Base-by-base conservation (phyloP, 2,888 invertebrate genomes). In the Amphiduros pacificus region DNA sequence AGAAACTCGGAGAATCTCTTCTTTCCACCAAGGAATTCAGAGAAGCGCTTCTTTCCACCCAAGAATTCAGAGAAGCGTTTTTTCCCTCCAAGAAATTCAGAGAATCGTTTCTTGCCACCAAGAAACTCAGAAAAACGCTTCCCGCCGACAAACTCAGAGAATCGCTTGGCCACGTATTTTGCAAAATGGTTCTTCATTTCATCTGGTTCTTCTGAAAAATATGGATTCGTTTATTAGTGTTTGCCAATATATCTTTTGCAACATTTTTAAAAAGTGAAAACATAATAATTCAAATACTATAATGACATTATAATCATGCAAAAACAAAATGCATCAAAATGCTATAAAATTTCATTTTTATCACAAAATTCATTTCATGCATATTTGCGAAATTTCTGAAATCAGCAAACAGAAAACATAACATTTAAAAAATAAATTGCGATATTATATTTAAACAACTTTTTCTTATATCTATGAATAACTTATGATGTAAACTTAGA, bases 1-100 rank as follows among this genome's bases (percentile, higher is more conserved):
- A 65, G 60, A 24, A 62, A 65, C 36, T 65, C 65, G n/a, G 62
- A 62, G 54, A 65, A 65, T 22, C 65, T 36, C 53, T 65, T 65
- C 49, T 62, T 62, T 20, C 62, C 62, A 29, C 62, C 62, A 14
- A 62, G 56, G 50, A 62, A 62, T 48, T 65, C 65, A 11, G 52
- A 52, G 31, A 61, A 64, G 2, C 60, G 28, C 52, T 60, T 56
- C 53, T 61, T 61, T 22, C 60, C 60, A 14, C 60, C 60, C 14
- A 60, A 31, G 55, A 60, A 60, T 24, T 60, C 60, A 27, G 50
- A 31, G 41, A 53, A 60, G 2, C 60, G 41, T 24, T 60, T 60
- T 31, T 53, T 56, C 11, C 65, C 65, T 14, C 65, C 65, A 9
- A 65, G 55, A 50, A 65, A 65, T 24, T 65, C 65, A 2, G 60